A percentile compares a stretch with the other conserved stretches of the same genome.
phyloP scores from a whole-genome alignment of 1,140 invertebrate genomes.

The Trichoplusia ni region DNA sequence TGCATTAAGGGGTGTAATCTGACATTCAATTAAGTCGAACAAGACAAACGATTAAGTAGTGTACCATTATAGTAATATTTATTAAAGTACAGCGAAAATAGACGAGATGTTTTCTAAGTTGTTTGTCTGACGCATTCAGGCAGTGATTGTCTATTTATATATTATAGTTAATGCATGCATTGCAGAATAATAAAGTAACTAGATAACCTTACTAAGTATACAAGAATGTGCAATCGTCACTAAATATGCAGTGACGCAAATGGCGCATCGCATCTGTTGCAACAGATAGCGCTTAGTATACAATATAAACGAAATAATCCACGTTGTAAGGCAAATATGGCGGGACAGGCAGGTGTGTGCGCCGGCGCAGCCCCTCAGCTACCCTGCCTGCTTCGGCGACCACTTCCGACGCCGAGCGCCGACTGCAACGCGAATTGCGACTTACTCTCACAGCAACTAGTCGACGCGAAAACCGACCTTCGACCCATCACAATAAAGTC shows the following conservation, averaged over 20 bases:
- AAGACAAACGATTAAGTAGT: too few species aligned
- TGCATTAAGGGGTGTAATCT: too few species aligned
- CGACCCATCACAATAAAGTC: constrained; percentile 28
- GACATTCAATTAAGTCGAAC: too few species aligned
- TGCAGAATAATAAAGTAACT: not conserved
- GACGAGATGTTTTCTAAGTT: constrained; percentile 1
- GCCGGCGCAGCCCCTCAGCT: constrained; percentile 39
- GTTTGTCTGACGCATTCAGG: constrained; percentile 1
- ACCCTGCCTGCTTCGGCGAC: constrained; percentile 36
- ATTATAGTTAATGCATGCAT: not conserved
- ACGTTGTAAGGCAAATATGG: constrained; percentile 38
- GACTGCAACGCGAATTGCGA: constrained; percentile 51
- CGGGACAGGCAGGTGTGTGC: constrained; percentile 51
- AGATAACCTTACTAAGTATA: not conserved
- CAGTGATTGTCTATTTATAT: constrained; percentile 8
- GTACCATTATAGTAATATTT: too few species aligned
- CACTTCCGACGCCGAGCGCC: constrained; percentile 54
- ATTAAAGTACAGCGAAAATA: too few species aligned
- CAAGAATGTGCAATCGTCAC: not conserved
- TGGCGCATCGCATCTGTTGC: constrained; percentile 10
- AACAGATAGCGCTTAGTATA: constrained; percentile 13
- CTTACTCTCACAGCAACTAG: constrained; percentile 19
- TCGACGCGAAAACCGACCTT: constrained; percentile 10
- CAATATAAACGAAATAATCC: constrained; percentile 31
- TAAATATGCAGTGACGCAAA: constrained; percentile 17